Conservation (phyloP, 2,113 vertebrate genomes). For the Phocoena phocoena region DNA sequence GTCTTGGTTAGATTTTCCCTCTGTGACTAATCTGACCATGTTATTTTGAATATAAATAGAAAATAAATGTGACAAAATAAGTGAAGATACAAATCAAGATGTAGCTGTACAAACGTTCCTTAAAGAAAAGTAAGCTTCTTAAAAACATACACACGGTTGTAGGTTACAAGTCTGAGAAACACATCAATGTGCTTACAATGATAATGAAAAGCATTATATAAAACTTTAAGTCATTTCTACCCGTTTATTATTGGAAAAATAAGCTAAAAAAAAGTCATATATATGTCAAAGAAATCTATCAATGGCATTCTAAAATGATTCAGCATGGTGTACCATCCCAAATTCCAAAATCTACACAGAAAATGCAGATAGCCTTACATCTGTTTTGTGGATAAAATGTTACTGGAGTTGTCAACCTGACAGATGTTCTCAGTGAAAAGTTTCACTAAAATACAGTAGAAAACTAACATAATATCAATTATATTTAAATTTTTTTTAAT, state of each 20-base stretch:
- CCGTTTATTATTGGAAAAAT: not conserved
- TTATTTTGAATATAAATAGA: conserved; percentile 37
- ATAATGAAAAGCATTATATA: not conserved
- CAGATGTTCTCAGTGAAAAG: not conserved
- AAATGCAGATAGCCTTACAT: not conserved
- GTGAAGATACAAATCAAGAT: not conserved
- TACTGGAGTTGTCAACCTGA: not conserved
- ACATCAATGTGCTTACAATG: not conserved
- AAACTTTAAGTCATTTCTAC: not conserved
- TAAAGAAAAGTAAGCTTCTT: conserved; percentile 25
- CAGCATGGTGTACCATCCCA: not conserved
- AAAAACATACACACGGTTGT: not conserved
- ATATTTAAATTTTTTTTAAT: not conserved
- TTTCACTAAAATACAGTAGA: not conserved
- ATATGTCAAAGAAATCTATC: not conserved
- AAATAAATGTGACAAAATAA: conserved; percentile 36
- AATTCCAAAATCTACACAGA: not conserved
- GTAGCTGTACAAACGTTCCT: not conserved
- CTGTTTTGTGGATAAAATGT: not conserved
- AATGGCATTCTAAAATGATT: conserved; percentile 28
- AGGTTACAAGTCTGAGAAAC: not conserved
- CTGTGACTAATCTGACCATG: not conserved
- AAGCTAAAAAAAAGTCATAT: not conserved
- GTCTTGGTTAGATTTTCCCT: not conserved
- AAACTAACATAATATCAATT: not conserved